Evolutionary conservation across 2,113 vertebrate species (phyloP).

Genomic region (Coregonus clupeaformis): DNA sequence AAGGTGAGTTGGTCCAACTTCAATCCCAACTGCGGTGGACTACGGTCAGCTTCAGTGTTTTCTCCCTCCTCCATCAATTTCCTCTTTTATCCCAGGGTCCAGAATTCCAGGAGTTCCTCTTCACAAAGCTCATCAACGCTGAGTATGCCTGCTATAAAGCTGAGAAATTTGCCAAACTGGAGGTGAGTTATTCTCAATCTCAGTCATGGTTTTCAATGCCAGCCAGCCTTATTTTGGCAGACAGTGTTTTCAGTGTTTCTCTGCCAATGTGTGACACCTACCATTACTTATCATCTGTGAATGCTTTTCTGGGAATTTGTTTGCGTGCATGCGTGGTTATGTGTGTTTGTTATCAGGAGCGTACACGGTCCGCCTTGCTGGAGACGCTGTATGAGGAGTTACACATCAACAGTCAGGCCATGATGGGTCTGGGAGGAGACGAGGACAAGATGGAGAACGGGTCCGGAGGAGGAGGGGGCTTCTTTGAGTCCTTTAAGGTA

Average conservation of each 20-base stretch:
- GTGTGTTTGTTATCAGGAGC: slow-evolving; percentile 74
- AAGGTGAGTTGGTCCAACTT: slow-evolving; percentile 74
- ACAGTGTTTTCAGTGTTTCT: too few relatives aligned
- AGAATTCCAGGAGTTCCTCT: slow-evolving; percentile 93
- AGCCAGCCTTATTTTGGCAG: too few relatives aligned
- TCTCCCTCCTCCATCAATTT: not conserved
- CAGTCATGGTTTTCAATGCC: not conserved
- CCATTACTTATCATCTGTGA: not conserved
- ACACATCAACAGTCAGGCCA: slow-evolving; percentile 89
- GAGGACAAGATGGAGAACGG: slow-evolving; percentile 93
- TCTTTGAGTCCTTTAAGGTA: slow-evolving; percentile 98
- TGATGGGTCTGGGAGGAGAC: slow-evolving; percentile 88
- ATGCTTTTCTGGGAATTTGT: not conserved
- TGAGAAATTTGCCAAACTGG: slow-evolving; percentile 94
- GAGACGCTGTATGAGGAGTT: slow-evolving; percentile 94
- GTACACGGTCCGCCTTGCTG: slow-evolving; percentile 84
- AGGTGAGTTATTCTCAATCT: slow-evolving; percentile 73
- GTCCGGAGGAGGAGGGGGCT: slow-evolving; percentile 79
- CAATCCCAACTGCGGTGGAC: not conserved
- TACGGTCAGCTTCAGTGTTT: too few relatives aligned
- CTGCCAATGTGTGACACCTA: too few relatives aligned
- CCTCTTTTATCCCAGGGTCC: slow-evolving; percentile 74
- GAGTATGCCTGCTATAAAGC: slow-evolving; percentile 96
- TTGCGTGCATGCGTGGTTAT: not conserved
- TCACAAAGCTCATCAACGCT: slow-evolving; percentile 95